Base-by-base conservation (phyloP, 2,888 invertebrate genomes). In the Microctonus hyperodae region DNA sequence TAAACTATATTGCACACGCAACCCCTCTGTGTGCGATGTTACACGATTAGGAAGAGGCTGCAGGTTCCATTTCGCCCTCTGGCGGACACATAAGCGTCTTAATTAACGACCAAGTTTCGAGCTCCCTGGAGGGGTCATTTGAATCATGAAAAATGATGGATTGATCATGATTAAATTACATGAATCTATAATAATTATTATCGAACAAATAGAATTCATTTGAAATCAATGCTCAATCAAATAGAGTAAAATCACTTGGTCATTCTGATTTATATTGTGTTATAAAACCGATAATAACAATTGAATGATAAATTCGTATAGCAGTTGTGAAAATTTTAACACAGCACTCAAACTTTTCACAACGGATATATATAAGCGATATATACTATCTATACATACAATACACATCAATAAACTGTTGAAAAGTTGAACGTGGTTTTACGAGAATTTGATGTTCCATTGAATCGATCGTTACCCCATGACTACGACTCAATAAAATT, bases 81-180 rank as follows among this genome's bases (percentile, higher is more conserved):
- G 74, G 73, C 76, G 73, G 73, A 73, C 77, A 77, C 77, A 76
- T 73, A 73, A 74, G 74, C 76, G 73, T 80, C 80, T 79, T 79
- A 78, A 80, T 80, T 79, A 80, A 79, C 78, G 73, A 70, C 69
- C 71, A 31, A 25, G 16, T 60, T 35, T 48, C 20, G 51, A 31
- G 28, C 44, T 13, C 59, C 48, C 59, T 28, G 28, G 56, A 51
- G 64, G n/a, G n/a, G n/a, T 23, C 28, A 56, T 56, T 50, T 66
- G 61, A 57, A 56, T 66, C 56, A 57, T 20, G 20, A 20, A 44
- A 51, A 59, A 59, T 57, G 44, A 44, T 28, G 25, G 28, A 60
- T 60, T 25, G 31, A 33, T 56, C 56, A 56, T 20, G 56, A 16
- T 56, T 11, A 20, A 56, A 56, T 56, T 10, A 22, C 44, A 37